Evolutionary conservation across 2,797 vertebrate genomes (phyloP), one percentile per base, ranked within the genome.

Genomic region (Antennarius maculatus): DNA sequence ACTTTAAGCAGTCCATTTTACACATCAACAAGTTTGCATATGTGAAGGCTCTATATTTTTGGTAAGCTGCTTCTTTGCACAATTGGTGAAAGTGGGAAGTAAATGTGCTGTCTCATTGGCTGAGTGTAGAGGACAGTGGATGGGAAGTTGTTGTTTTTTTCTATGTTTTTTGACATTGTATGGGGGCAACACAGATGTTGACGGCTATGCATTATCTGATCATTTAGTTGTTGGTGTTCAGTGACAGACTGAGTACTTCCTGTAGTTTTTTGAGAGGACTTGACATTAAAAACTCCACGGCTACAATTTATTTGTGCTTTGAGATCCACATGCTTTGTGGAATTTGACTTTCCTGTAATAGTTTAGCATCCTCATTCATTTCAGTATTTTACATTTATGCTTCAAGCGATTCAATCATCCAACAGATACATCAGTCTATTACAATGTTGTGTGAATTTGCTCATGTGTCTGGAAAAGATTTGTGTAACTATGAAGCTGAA

Each of bases 131-230:
- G 46, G 43, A 68, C 52, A 47, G 54, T 10, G 42, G 42, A 9
- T 61, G 28, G 54, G 65, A 43, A 23, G 23, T 23, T 23, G 74
- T 49, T 64, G 70, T 69, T 73, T 80, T 77, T 69, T 52, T 53
- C 58, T 62, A 10, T 49, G 48, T 48, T 76, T 73, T 66, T 63
- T 2, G 53, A 49, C 42, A 58, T 64, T 63, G 23, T 55, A 3
- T 60, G 12, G 37, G 42, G 65, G 57, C 54, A 9, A 61, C 14
- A 8, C 16, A 13, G 71, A 61, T 49, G 55, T 62, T 50, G 58
- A 56, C 78, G 85, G 87, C 86, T 91, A 91, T 86, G 90, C 77
- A 86, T 80, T 61, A 70, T 84, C 87, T 90, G 86, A 89, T 89
- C 86, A 80, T 87, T 86, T 76, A 85, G 79, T 83, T 91, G 76